Conservation (phyloP, 2,113 vertebrate species). For the Carollia perspicillata region DNA sequence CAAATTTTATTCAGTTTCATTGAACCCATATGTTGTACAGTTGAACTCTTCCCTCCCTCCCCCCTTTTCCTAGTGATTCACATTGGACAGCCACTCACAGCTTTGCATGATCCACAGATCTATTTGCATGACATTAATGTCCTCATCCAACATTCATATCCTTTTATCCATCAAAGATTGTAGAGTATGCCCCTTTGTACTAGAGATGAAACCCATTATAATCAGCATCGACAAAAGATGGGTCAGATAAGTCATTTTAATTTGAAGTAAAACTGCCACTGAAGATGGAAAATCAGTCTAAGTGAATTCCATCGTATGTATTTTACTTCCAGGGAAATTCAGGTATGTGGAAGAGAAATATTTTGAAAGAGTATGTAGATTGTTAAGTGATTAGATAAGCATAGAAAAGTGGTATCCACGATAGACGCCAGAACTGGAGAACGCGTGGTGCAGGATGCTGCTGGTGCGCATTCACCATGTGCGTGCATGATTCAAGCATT, state of each 20-base stretch:
- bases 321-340: neutral
- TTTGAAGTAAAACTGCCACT: conserved; percentile 16
- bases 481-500: neutral
- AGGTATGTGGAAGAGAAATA: neutral
- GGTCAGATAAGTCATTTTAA: conserved; percentile 33
- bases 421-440: neutral
- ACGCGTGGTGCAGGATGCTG: neutral
- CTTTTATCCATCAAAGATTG: neutral
- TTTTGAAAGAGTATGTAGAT: neutral
- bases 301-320: neutral
- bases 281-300: neutral
- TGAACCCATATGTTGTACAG: neutral
- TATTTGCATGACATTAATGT: neutral
- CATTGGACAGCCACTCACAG: neutral
- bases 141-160: neutral
- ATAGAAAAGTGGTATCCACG: neutral
- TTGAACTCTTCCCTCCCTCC: neutral
- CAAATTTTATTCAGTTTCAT: neutral
- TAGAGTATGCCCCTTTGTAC: neutral
- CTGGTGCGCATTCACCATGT: no score
- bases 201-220: conserved; percentile 21
- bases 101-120: neutral
- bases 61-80: neutral
- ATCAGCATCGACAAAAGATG: neutral
- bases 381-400: neutral